A percentile compares a stretch with the other conserved stretches of the same genome.
phyloP scores from a whole-genome alignment of 2,888 invertebrate species.

The Ophion costatus region DNA sequence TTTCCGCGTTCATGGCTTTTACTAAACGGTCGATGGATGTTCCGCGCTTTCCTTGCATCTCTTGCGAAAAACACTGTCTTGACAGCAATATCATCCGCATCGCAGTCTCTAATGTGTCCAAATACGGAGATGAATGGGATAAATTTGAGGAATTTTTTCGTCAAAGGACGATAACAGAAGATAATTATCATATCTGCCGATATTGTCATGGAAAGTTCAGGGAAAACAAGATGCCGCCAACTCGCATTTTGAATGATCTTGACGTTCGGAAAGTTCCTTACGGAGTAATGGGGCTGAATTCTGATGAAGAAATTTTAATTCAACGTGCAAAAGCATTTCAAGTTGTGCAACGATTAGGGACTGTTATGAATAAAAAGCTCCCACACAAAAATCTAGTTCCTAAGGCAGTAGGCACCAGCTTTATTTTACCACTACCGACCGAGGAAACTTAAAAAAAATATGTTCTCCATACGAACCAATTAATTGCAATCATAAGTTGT shows the following conservation, averaged over 20 bases:
- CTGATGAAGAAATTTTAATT: slow-evolving; percentile 70
- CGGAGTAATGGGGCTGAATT: slow-evolving; percentile 69
- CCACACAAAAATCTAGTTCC: no score
- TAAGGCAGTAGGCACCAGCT: slow-evolving; percentile 67
- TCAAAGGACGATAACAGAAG: background rate
- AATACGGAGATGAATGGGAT: slow-evolving; percentile 48
- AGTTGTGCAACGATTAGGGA: slow-evolving; percentile 70
- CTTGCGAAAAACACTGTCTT: slow-evolving; percentile 68
- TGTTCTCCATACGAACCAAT: no score
- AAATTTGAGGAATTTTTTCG: slow-evolving; percentile 41
- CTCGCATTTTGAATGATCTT: slow-evolving; percentile 71
- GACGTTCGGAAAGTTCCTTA: slow-evolving; percentile 52
- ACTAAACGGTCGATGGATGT: slow-evolving; percentile 54
- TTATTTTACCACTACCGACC: no score
- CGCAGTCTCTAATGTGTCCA: background rate
- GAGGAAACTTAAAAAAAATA: no score
- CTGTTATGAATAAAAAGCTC: slow-evolving; percentile 74
- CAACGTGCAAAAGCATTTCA: slow-evolving; percentile 67
- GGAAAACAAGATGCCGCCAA: slow-evolving; percentile 68
- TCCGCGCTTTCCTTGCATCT: slow-evolving; percentile 54
- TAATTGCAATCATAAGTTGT: no score
- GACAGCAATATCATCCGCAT: slow-evolving; percentile 20
- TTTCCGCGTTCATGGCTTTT: slow-evolving; percentile 48
- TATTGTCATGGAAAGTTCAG: slow-evolving; percentile 68
- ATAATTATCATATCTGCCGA: slow-evolving; percentile 53